Percentiles rank a stretch among this genome's conserved stretches.
Conservation (phyloP, 2,888 invertebrate species). For the Polyommatus iphigenia region DNA sequence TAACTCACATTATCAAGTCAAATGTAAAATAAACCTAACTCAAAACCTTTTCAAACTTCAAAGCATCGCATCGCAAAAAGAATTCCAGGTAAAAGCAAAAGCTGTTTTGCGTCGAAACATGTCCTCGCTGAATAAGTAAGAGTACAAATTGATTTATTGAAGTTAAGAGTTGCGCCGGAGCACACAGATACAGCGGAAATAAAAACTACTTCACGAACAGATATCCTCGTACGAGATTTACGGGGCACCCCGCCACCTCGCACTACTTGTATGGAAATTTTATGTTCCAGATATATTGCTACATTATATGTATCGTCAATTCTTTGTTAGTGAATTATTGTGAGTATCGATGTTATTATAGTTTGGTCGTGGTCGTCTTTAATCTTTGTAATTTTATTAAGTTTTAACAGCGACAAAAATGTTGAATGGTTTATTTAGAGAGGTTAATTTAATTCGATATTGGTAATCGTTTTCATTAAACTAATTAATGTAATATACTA, state of each 20-base stretch:
- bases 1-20: background rate
- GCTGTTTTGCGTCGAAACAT: constrained; percentile 59
- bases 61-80: background rate
- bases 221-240: constrained; percentile 79
- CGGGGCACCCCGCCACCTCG: constrained; percentile 76
- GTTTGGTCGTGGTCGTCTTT: background rate
- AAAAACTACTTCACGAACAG: constrained; percentile 79
- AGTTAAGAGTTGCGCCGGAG: constrained; percentile 78
- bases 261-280: constrained; percentile 77
- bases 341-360: background rate
- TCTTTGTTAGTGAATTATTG: background rate
- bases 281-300: constrained; percentile 60
- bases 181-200: constrained; percentile 78
- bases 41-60: background rate
- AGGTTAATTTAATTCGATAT: no score
- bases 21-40: background rate
- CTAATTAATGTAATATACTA: no score
- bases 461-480: no score
- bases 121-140: constrained; percentile 68
- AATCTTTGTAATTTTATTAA: background rate
- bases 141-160: constrained; percentile 80
- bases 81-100: constrained; percentile 39
- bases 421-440: no score
- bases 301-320: constrained; percentile 32
- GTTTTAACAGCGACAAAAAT: no score